These are phyloP conservation scores for Seira musarum DNA, from an alignment of 2,888 invertebrate genomes.

Conservation along the genomic window DNA sequence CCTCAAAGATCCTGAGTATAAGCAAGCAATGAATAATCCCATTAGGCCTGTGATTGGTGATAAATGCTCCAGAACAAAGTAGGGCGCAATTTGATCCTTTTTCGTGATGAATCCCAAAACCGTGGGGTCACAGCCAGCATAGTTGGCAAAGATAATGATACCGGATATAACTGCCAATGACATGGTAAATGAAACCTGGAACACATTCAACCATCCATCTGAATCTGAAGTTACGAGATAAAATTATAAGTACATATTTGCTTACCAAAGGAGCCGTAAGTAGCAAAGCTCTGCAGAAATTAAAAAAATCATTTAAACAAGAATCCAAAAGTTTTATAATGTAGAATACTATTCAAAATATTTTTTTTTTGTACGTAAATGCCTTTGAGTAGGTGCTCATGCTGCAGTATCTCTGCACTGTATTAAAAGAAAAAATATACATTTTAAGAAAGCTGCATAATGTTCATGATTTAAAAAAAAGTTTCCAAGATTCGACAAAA, in stretches of 20 bases:
- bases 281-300: conserved; percentile 62
- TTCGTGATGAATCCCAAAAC: conserved; percentile 69
- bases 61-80: conserved; percentile 73
- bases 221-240: neutral
- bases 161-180: conserved; percentile 70
- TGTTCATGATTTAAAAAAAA: no score
- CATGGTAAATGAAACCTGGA: conserved; percentile 66
- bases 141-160: conserved; percentile 72
- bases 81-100: conserved; percentile 71
- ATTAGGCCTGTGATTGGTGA: conserved; percentile 72
- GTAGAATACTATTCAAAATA: neutral
- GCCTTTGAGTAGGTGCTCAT: conserved; percentile 48
- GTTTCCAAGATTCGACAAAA: no score
- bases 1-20: conserved; percentile 74
- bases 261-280: conserved; percentile 67
- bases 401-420: conserved; percentile 70
- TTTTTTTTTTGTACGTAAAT: conserved; percentile 40
- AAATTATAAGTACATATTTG: neutral
- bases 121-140: conserved; percentile 72
- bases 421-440: no score
- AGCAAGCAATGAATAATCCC: conserved; percentile 74
- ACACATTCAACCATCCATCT: neutral
- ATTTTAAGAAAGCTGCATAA: no score
- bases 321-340: neutral
- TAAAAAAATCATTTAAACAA: neutral